Evolutionary conservation across 2,797 vertebrate genomes (phyloP), one percentile per base, ranked within the genome.

Genomic region (Malurus splendens): DNA sequence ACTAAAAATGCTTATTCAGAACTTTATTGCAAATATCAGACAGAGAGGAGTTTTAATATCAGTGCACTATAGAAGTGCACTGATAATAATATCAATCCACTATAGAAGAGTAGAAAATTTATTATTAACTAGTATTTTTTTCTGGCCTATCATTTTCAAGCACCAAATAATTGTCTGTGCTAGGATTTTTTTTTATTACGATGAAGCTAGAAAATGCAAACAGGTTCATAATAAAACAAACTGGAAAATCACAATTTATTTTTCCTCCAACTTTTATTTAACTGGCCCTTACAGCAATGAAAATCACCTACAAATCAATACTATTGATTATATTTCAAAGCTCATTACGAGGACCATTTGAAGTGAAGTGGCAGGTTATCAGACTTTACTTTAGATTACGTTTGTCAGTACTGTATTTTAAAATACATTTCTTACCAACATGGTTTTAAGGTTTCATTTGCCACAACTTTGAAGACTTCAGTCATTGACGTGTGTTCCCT

Each of bases 321-420:
- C 7, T 92, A 88, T 76, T 93, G 83, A 95, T 94, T 90, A 70
- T 61, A 66, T 83, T 90, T 94, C 90, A 90, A 75, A 90, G 80
- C 36, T 80, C 32, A 73, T 89, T 89, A 75, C 1, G 11, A 64
- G 39, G 78, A 80, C 42, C 92, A n/a, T 79, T 87, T 85, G 67
- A 86, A 87, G 52, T 1, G 2, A 93, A 90, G 48, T 65, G 75
- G 30, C 39, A 87, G 36, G 48, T 92, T 94, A 86, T 87, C 78
- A 91, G 62, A 51, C 39, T 87, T 91, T 83, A 55, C 59, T 93
- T 95, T 90, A 84, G 64, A 90, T 86, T 81, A 65, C 42, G 24
- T 90, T 91, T 90, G 48, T 86, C 88, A 94, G 48, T 54, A 82
- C 19, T 61, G n/a, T 79, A 70, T 72, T 89, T 87, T 89, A 85